Evolutionary conservation across 2,113 vertebrate species (phyloP).

Genomic region (Corythornis madagascariensis): DNA sequence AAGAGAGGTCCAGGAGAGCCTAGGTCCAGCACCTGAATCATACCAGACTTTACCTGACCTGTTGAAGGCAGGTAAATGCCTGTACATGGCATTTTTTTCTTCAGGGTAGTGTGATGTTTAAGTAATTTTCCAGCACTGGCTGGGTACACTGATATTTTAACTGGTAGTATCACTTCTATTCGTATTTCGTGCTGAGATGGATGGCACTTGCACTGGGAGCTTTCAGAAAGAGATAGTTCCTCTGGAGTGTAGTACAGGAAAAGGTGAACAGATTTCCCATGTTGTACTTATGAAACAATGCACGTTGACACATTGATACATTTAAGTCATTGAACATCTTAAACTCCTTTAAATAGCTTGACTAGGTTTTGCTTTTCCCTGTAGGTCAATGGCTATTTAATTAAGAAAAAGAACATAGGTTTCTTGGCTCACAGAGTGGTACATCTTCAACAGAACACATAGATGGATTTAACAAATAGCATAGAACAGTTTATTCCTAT

Average conservation of each 20-base stretch:
- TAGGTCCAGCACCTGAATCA: neutral
- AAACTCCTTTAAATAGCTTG: neutral
- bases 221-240: neutral
- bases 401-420: neutral
- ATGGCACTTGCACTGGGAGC: neutral
- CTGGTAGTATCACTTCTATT: accelerated
- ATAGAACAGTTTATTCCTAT: neutral
- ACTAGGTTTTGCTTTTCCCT: neutral
- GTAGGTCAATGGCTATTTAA: neutral
- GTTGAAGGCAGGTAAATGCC: neutral
- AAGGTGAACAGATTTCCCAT: neutral
- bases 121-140: neutral
- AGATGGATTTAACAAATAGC: neutral
- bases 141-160: neutral
- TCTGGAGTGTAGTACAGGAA: neutral
- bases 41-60: neutral
- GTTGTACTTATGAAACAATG: neutral
- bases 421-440: neutral
- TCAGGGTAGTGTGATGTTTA: neutral
- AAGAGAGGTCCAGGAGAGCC: neutral
- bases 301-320: too few species aligned
- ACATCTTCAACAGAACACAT: neutral
- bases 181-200: neutral
- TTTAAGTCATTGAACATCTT: neutral
- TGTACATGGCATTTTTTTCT: neutral